phyloP scores from a whole-genome alignment of 1,140 invertebrate species.

The Anadara kagoshimensis region DNA sequence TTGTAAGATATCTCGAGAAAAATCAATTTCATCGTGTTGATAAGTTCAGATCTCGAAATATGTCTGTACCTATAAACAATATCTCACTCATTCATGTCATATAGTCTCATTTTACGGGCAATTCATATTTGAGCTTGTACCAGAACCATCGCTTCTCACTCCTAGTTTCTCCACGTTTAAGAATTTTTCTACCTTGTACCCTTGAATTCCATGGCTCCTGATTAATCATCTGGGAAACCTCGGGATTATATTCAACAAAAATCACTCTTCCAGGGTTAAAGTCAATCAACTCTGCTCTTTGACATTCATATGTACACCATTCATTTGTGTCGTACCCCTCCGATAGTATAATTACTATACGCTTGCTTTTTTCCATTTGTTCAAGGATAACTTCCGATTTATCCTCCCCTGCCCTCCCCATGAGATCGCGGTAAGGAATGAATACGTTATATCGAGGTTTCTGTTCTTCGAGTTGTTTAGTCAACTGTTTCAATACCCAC shows the following conservation, averaged over 20 bases:
- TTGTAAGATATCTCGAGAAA: too few species aligned
- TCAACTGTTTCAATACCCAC: constrained; percentile 35
- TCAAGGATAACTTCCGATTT: constrained; percentile 15
- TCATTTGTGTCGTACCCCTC: constrained; percentile 38
- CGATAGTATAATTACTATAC: constrained; percentile 31
- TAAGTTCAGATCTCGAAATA: too few species aligned
- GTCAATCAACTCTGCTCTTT: constrained; percentile 35
- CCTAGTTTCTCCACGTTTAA: constrained; percentile 34
- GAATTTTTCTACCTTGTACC: constrained; percentile 34
- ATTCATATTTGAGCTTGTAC: constrained; percentile 42
- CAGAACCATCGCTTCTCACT: constrained; percentile 38
- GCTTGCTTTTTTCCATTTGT: constrained; percentile 32
- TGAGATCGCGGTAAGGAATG: constrained; percentile 23
- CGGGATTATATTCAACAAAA: constrained; percentile 36
- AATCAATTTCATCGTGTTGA: too few species aligned
- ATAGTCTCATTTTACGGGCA: constrained; percentile 17
- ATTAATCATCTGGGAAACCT: constrained; percentile 23
- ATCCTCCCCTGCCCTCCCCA: neutral
- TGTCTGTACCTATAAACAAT: too few species aligned
- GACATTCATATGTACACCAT: constrained; percentile 39
- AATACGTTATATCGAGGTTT: constrained; percentile 32
- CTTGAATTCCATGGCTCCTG: constrained; percentile 38
- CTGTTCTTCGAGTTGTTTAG: constrained; percentile 29
- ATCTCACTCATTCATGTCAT: neutral
- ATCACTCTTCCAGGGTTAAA: constrained; percentile 38